Conservation (phyloP, 2,113 vertebrate species). For the Prietella phreatophila region DNA sequence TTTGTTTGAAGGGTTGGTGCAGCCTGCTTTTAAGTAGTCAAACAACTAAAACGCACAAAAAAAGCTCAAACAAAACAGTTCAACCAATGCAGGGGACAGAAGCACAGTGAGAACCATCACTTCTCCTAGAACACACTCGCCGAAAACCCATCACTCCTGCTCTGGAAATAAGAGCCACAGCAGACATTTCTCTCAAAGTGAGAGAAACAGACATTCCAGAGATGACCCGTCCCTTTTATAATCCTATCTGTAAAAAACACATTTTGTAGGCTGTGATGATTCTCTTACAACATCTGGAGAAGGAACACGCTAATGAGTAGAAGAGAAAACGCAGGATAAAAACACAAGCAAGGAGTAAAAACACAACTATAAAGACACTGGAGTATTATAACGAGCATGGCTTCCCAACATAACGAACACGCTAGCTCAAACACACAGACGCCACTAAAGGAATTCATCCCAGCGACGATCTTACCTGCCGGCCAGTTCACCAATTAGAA, state of each 20-base stretch:
- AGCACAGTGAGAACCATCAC: not conserved
- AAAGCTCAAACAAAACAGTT: not conserved
- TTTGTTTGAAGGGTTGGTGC: not conserved
- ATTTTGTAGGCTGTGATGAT: not conserved
- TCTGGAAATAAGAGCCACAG: not conserved
- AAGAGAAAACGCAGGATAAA: not conserved
- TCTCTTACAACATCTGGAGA: not conserved
- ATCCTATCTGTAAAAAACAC: not conserved
- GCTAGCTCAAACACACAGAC: not conserved
- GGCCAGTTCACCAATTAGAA: not conserved
- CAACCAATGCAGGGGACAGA: not conserved
- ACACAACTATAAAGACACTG: not conserved
- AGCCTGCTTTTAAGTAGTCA: not conserved
- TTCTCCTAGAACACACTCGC: not conserved
- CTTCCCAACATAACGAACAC: not conserved
- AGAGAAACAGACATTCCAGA: not conserved
- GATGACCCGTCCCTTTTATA: not conserved
- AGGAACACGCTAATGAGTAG: conserved; percentile 16
- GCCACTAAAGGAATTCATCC: not conserved
- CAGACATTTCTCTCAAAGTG: not conserved
- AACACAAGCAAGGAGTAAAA: not conserved
- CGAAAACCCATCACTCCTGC: not conserved
- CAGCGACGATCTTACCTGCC: no score
- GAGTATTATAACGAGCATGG: not conserved
- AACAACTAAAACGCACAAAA: not conserved